Evolutionary conservation across 2,888 invertebrate species (phyloP).

Genomic region (Brachyopa scutellaris): DNA sequence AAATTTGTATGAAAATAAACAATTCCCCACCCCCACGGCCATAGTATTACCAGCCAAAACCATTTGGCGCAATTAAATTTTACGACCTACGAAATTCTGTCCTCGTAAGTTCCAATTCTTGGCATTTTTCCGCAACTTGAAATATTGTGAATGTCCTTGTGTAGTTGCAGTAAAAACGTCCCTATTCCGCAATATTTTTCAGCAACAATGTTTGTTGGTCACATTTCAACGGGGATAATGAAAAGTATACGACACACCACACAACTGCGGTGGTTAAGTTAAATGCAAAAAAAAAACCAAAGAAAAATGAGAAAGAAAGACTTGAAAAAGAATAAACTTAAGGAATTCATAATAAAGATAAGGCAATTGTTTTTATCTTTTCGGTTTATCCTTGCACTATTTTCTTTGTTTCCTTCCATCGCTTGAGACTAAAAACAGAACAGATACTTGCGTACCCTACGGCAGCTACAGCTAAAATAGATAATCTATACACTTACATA

Average conservation of each 20-base stretch:
- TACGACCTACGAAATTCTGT: too few species aligned
- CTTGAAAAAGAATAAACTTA: conserved; percentile 23
- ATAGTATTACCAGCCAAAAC: too few species aligned
- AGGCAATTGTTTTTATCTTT: conserved; percentile 22
- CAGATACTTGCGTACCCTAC: too few species aligned
- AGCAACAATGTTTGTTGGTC: too few species aligned
- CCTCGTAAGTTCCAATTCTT: neutral
- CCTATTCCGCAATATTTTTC: neutral
- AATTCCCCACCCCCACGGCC: too few species aligned
- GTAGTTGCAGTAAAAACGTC: conserved; percentile 21
- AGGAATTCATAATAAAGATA: conserved; percentile 36
- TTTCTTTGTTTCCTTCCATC: neutral
- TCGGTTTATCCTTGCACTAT: conserved; percentile 6
- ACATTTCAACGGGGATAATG: too few species aligned
- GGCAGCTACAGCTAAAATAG: too few species aligned
- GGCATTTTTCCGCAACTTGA: conserved; percentile 15
- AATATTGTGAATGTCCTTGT: conserved; percentile 3
- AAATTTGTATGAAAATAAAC: too few species aligned
- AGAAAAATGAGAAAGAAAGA: neutral
- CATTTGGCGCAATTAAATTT: too few species aligned
- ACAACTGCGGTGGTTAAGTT: neutral
- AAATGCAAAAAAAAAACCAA: conserved; percentile 7
- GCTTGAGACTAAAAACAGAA: neutral
- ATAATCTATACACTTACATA: neutral
- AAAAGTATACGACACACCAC: conserved; percentile 20